These are phyloP conservation scores for Apodemia hepburni DNA, from an alignment of 2,888 invertebrate genomes.

Conservation along the genomic window DNA sequence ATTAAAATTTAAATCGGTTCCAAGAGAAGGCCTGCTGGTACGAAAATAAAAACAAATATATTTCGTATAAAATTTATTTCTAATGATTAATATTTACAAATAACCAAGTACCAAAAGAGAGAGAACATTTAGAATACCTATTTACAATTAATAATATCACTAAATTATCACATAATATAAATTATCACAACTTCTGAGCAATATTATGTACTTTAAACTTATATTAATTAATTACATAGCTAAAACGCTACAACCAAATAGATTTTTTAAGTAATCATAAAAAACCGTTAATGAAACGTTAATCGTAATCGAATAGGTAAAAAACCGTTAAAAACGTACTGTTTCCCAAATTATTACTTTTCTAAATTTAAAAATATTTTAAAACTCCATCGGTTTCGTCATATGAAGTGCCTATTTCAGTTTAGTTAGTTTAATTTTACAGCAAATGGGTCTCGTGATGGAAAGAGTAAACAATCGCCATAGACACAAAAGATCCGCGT, in stretches of 20 bases:
- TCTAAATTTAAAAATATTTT: too few species aligned
- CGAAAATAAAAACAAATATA: slow-evolving; percentile 8
- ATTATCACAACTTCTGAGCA: slow-evolving; percentile 15
- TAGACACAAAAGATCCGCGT: too few species aligned
- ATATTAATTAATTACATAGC: not conserved
- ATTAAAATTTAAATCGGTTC: slow-evolving; percentile 43
- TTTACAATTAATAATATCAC: not conserved
- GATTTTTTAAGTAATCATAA: not conserved
- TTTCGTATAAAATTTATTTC: not conserved
- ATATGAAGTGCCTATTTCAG: too few species aligned
- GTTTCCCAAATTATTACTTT: too few species aligned
- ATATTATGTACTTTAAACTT: not conserved
- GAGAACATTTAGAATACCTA: slow-evolving; percentile 18
- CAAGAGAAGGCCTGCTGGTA: too few species aligned
- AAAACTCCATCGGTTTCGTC: too few species aligned
- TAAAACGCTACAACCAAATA: not conserved
- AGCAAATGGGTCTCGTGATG: too few species aligned
- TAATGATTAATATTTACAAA: slow-evolving; percentile 5
- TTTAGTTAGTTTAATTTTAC: too few species aligned
- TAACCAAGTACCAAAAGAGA: slow-evolving; percentile 19
- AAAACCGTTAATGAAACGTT: not conserved
- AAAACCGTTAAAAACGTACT: too few species aligned
- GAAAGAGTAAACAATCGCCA: too few species aligned
- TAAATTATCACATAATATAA: slow-evolving; percentile 6
- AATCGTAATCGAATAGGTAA: too few species aligned